Evolutionary conservation across 2,888 invertebrate species (phyloP), one percentile per base, ranked within the genome.

Genomic region (Seira ritae): DNA sequence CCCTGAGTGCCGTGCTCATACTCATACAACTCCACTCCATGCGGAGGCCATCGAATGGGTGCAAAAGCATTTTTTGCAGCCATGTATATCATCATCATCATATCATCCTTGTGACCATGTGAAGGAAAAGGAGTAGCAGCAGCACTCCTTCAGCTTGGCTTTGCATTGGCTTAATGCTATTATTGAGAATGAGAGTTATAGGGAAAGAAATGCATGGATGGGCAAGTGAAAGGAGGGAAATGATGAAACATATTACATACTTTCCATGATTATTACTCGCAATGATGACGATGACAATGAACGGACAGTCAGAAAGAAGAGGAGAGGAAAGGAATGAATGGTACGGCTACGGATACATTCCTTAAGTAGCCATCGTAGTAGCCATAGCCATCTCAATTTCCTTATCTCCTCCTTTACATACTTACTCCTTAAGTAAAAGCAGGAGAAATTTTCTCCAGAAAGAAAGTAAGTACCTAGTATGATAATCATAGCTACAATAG

Each of bases 1-100:
- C 89, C 89, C 87, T 87, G 89, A 89, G 89, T 89, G 88, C 88
- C 87, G 87, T 89, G 89, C 85, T 55, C 75, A 70, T 70, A 71
- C 55, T 15, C 72, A 81, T 81, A 72, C 76, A 82, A 82, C 77
- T n/a, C n/a, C n/a, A n/a, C 66, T 76, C 70, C 70, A 55, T 62
- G 75, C 8, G 55, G 55, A 62, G 72, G 70, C 85, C 76, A 85
- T 86, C 84, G 79, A 74, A 73, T 83, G 79, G 80, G 84, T 86
- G 85, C 84, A 85, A 31, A 31, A 31, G 3, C 8, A 8, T 31
- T 31, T 31, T 31, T 31, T 31, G 31, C 31, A 31, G 31, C 8
- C 31, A 31, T 31, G 3, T 8, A 31, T 8, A 31, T 31, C 31
- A n/a, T n/a, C n/a, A n/a, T n/a, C n/a, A n/a, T n/a, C n/a, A n/a